These are phyloP conservation scores for Drosophila mojavensis DNA, from an alignment of 1,140 invertebrate species.

Conservation along the genomic window DNA sequence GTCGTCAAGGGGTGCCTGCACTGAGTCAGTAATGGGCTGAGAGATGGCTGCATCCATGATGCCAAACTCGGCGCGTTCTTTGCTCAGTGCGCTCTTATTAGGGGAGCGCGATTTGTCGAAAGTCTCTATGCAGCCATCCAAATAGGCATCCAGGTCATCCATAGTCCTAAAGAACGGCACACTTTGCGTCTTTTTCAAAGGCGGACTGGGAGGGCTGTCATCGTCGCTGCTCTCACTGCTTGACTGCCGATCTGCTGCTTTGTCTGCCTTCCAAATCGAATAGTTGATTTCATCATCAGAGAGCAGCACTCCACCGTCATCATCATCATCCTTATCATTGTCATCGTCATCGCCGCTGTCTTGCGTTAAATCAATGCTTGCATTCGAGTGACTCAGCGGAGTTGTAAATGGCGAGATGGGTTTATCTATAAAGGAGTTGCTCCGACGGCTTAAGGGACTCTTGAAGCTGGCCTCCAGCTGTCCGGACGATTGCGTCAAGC, in stretches of 20 bases:
- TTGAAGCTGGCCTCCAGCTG: constrained; percentile 48
- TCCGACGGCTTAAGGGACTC: constrained; percentile 41
- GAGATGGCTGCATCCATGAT: constrained; percentile 69
- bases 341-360: constrained; percentile 38
- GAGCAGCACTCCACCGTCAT: constrained; percentile 56
- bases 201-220: neutral
- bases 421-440: constrained; percentile 19
- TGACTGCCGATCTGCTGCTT: constrained; percentile 24
- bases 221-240: constrained; percentile 1
- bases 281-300: constrained; percentile 83
- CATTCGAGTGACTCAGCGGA: constrained; percentile 25
- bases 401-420: neutral
- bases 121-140: constrained; percentile 36
- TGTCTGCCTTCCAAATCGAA: constrained; percentile 78
- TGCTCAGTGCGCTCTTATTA: constrained; percentile 58
- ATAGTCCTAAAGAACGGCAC: constrained; percentile 51
- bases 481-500: constrained; percentile 22
- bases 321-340: constrained; percentile 33
- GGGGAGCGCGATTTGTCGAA: constrained; percentile 40
- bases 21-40: constrained; percentile 34
- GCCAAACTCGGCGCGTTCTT: constrained; percentile 75
- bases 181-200: constrained; percentile 18
- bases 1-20: constrained; percentile 40
- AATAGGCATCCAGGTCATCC: constrained; percentile 59
- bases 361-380: constrained; percentile 62